phyloP scores from a whole-genome alignment of 2,888 invertebrate genomes.

The Andrena flavipes region DNA sequence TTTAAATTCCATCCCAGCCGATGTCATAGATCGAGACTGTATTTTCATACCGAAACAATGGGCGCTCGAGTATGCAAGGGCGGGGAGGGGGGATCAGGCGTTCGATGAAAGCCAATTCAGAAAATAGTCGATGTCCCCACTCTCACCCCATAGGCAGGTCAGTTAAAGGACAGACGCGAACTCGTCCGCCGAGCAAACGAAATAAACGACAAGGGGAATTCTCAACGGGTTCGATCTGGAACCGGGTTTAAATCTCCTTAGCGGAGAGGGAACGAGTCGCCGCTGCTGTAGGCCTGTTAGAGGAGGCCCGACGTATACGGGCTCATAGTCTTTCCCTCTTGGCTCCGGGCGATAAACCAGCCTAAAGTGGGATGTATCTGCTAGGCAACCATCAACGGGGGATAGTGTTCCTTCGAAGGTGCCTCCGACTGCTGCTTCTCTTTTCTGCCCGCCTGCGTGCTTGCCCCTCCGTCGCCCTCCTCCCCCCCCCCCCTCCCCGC shows the following conservation, averaged over 20 bases:
- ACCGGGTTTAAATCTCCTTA: constrained; percentile 74
- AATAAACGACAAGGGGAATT: constrained; percentile 65
- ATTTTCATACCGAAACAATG: constrained; percentile 7
- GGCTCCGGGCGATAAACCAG: constrained; percentile 53
- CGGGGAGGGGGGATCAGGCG: not conserved
- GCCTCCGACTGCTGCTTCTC: constrained; percentile 54
- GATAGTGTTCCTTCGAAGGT: constrained; percentile 50
- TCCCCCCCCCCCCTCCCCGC: not conserved
- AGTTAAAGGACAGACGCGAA: constrained; percentile 58
- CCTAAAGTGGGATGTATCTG: constrained; percentile 53
- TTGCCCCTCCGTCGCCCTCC: constrained; percentile 8
- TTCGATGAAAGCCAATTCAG: constrained; percentile 30
- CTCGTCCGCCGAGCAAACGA: constrained; percentile 37
- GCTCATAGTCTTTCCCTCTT: constrained; percentile 33
- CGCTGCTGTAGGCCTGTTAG: constrained; percentile 59
- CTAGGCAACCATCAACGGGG: constrained; percentile 51
- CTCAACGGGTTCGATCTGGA: constrained; percentile 62
- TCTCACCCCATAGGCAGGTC: constrained; percentile 6
- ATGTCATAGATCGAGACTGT: not conserved
- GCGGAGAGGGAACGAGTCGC: constrained; percentile 50
- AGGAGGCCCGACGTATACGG: constrained; percentile 12
- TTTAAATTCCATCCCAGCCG: too few species aligned
- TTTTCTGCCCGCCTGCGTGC: constrained; percentile 38
- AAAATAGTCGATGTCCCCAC: constrained; percentile 43
- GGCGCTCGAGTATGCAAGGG: not conserved